Conservation (phyloP, 2,888 invertebrate genomes). For the Steinernema hermaphroditum region DNA sequence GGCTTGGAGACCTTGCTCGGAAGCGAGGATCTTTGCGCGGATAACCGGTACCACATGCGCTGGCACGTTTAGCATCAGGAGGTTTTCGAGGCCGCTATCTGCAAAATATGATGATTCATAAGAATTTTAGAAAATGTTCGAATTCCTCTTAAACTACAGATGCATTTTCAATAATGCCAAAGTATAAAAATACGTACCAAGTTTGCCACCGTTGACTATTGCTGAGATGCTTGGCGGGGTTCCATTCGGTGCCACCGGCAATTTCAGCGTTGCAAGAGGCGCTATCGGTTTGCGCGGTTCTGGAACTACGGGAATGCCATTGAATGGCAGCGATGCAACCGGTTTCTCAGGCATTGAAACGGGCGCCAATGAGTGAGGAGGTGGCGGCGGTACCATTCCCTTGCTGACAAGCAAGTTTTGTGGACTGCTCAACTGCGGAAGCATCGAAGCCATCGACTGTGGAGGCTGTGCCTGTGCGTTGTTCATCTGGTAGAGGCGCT, state of each 20-base stretch:
- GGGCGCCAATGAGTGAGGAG: background rate
- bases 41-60: constrained; percentile 3
- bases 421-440: background rate
- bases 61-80: constrained; percentile 6
- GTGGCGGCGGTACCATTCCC: background rate
- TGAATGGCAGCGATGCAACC: background rate
- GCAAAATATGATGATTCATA: background rate
- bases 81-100: background rate
- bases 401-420: no score
- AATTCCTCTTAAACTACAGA: no score
- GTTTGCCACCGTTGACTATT: background rate
- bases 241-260: background rate
- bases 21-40: background rate
- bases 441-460: no score
- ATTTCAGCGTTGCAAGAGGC: background rate
- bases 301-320: constrained; percentile 15
- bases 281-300: background rate
- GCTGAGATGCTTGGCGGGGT: background rate
- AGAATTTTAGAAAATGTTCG: no score
- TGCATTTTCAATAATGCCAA: no score
- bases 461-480: background rate
- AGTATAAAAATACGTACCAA: no score
- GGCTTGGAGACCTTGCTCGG: background rate
- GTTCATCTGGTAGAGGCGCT: constrained; percentile 10
- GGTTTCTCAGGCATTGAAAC: constrained; percentile 6